Base-by-base conservation (phyloP, 1,140 invertebrate species). In the Ceratosolen fusciceps region DNA sequence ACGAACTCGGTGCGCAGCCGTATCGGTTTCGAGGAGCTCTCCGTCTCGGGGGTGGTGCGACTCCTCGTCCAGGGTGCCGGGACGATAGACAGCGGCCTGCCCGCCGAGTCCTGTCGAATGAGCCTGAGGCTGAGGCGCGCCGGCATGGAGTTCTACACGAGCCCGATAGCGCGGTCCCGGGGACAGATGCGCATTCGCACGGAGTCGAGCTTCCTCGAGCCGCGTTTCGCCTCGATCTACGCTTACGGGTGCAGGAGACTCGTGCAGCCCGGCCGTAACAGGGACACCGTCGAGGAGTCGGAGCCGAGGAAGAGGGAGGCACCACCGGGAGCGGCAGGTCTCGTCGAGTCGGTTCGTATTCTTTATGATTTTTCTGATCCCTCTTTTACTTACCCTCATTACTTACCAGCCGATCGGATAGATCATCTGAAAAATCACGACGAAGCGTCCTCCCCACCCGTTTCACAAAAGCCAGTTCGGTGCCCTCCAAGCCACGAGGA, bases 171-270 rank as follows among this genome's bases (percentile, higher is more conserved):
- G 19, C 86, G 90, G 14, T 90, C 88, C 77, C 89, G 89, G 1
- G 94, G 93, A 1, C 92, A 94, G 81, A 94, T 95, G 85, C 93
- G 94, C 47, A 94, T 96, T 5, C 92, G 94, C 85, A 96, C 95
- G 0, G 94, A 95, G 83, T 95, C 95, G 0, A 95, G 95, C 83
- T 96, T 96, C 81, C 91, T 95, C 0, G 95, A 96, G 84, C 95
- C 95, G 0, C 93, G 95, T 37, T 96, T 96, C 80, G 94, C 95
- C 29, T 95, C 94, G 19, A 94, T 96, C 0, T 96, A 96, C 84
- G 95, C 95, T 1, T 96, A 96, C 71, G 95, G 94, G 1, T 96
- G 95, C 84, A 83, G 83, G n/a, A 82, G 86, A 9, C 19, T 73
- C 0, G 56, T 37, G 0, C 16, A 62, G 14, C 34, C 29, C 3